Conservation (phyloP, 2,888 invertebrate species). For the Caenorhabditis virilis region DNA sequence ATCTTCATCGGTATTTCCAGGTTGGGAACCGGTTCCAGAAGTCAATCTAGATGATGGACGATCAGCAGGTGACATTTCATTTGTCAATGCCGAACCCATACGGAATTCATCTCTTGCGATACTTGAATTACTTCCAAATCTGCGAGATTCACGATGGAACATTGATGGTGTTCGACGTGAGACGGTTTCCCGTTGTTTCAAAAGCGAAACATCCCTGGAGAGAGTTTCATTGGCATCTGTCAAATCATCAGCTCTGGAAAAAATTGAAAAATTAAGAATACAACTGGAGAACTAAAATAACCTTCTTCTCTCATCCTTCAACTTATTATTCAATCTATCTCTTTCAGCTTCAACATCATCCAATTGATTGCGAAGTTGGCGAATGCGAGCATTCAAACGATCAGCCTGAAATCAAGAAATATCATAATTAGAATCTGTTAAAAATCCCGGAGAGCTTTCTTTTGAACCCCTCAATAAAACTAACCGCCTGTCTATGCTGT, state of each 20-base stretch:
- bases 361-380: slow-evolving; percentile 29
- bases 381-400: slow-evolving; percentile 26
- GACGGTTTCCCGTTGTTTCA: slow-evolving; percentile 27
- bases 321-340: slow-evolving; percentile 21
- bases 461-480: too few species aligned
- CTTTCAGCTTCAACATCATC: slow-evolving; percentile 35
- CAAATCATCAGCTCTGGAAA: slow-evolving; percentile 24
- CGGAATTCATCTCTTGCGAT: slow-evolving; percentile 34
- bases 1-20: slow-evolving; percentile 35
- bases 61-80: slow-evolving; percentile 37
- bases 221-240: slow-evolving; percentile 32
- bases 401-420: slow-evolving; percentile 7
- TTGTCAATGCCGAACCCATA: slow-evolving; percentile 11
- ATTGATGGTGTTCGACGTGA: slow-evolving; percentile 30
- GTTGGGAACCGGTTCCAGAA: slow-evolving; percentile 34
- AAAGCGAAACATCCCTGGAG: slow-evolving; percentile 20
- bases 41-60: slow-evolving; percentile 37
- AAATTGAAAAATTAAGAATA: not conserved
- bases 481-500: slow-evolving; percentile 16
- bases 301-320: slow-evolving; percentile 24
- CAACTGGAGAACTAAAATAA: not conserved
- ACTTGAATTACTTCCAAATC: slow-evolving; percentile 35
- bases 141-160: slow-evolving; percentile 25
- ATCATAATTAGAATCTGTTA: not conserved
- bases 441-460: too few species aligned